phyloP scores from a whole-genome alignment of 2,113 vertebrate species.

The Hemicordylus capensis region DNA sequence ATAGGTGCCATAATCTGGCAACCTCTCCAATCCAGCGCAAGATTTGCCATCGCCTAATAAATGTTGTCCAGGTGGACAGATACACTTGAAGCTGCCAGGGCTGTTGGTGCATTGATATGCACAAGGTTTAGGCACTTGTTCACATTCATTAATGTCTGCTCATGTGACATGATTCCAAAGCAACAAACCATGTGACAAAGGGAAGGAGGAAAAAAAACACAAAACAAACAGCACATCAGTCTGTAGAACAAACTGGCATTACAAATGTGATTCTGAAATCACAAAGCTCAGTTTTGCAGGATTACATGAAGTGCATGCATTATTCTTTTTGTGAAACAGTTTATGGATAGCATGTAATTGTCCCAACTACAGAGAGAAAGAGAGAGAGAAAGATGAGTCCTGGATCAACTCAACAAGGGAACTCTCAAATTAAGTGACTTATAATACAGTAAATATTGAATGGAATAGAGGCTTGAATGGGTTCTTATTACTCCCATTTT shows the following conservation, averaged over 20 bases:
- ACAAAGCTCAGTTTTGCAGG: not conserved
- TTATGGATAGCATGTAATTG: not conserved
- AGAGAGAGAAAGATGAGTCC: not conserved
- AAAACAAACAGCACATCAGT: constrained; percentile 76
- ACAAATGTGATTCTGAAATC: constrained; percentile 26
- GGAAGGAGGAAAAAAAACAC: constrained; percentile 72
- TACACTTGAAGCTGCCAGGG: constrained; percentile 95
- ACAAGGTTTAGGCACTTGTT: constrained; percentile 89
- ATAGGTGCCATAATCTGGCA: constrained; percentile 84
- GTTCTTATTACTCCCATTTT: not conserved
- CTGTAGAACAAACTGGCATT: constrained; percentile 67
- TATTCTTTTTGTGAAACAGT: not conserved
- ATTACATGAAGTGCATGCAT: not conserved
- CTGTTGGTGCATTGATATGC: constrained; percentile 93
- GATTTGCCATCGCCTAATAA: constrained; percentile 96
- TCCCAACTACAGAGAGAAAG: rapidly evolving
- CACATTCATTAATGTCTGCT: constrained; percentile 98
- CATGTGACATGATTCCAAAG: constrained; percentile 78
- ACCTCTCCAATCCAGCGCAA: constrained; percentile 93
- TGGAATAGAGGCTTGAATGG: not conserved
- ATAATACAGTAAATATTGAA: not conserved
- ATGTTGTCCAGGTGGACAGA: constrained; percentile 90
- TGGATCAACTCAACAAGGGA: not conserved
- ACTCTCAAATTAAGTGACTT: not conserved
- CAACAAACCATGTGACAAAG: constrained; percentile 74